A percentile compares a stretch with the other conserved stretches of the same genome.
Conservation (phyloP, 23 tunicate genomes). For the Halocynthia roretzi region DNA sequence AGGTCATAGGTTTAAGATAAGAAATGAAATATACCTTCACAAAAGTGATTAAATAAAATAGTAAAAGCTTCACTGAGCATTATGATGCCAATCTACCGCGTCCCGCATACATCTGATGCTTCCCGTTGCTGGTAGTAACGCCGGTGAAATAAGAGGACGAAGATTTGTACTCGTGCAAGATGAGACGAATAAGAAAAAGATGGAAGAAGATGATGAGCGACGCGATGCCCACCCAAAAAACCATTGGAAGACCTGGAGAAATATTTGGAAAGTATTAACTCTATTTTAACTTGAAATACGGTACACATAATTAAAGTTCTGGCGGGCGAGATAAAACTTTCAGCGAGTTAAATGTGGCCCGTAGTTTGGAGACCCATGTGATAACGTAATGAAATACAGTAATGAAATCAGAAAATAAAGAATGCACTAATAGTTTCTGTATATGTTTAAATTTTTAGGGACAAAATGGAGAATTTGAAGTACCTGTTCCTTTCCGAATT, state of each 20-base stretch:
- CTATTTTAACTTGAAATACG: background rate
- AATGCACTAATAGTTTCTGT: no score
- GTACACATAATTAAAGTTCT: background rate
- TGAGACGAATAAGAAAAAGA: conserved; percentile 59
- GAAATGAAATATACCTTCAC: no score
- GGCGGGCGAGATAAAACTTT: no score
- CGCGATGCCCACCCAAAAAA: conserved; percentile 86
- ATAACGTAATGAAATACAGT: background rate
- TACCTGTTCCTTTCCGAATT: conserved; percentile 9
- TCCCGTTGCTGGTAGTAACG: background rate
- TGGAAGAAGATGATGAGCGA: conserved; percentile 68
- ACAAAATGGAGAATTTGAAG: background rate
- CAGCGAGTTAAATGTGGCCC: no score
- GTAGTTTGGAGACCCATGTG: no score
- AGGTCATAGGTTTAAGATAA: no score
- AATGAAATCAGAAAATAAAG: background rate
- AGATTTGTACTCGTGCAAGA: conserved; percentile 59
- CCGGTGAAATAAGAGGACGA: conserved; percentile 14
- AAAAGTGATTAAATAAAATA: no score
- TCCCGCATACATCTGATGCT: background rate
- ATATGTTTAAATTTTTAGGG: no score
- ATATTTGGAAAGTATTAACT: background rate
- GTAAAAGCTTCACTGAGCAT: background rate
- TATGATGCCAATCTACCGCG: conserved; percentile 13
- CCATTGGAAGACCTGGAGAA: conserved; percentile 61